A percentile compares a stretch with the other conserved stretches of the same genome.
Evolutionary conservation across 2,888 invertebrate species (phyloP).

Genomic region (Cristatella mucedo): DNA sequence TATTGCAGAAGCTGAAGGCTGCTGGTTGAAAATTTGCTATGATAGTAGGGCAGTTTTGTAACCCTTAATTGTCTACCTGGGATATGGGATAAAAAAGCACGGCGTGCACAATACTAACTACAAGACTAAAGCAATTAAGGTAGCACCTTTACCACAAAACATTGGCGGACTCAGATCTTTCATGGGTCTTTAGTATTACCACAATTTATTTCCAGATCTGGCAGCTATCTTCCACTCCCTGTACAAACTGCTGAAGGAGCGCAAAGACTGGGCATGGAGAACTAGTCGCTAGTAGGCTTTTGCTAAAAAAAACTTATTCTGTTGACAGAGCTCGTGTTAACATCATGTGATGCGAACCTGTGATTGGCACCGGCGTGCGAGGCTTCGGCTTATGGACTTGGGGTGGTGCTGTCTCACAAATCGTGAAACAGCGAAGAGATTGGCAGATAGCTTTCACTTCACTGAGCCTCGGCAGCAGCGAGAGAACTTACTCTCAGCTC

Average conservation of each 20-base stretch:
- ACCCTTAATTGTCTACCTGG: not conserved
- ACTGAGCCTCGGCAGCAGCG: slow-evolving; percentile 32
- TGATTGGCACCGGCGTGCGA: slow-evolving; percentile 6
- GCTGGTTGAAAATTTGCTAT: slow-evolving; percentile 3
- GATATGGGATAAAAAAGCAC: slow-evolving; percentile 4
- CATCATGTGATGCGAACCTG: slow-evolving; percentile 9
- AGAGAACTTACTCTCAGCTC: slow-evolving; percentile 31
- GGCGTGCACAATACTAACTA: slow-evolving; percentile 8
- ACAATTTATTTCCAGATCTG: slow-evolving; percentile 1
- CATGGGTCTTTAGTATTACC: not conserved
- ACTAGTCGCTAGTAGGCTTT: slow-evolving; percentile 10
- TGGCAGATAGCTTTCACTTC: slow-evolving; percentile 36
- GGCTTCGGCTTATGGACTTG: slow-evolving; percentile 11
- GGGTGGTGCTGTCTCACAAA: slow-evolving; percentile 9
- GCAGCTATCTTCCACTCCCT: not conserved
- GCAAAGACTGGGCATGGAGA: not conserved
- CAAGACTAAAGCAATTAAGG: slow-evolving; percentile 9
- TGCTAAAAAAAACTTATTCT: slow-evolving; percentile 5
- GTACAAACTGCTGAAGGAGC: not conserved
- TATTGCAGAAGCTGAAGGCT: slow-evolving; percentile 6
- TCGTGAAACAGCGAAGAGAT: slow-evolving; percentile 16
- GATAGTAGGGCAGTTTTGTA: slow-evolving; percentile 7
- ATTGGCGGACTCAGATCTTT: not conserved
- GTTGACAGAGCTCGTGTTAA: slow-evolving; percentile 10
- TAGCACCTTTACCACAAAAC: not conserved